These are phyloP conservation scores for Anser cygnoides DNA, from an alignment of 2,113 vertebrate species.

Conservation along the genomic window DNA sequence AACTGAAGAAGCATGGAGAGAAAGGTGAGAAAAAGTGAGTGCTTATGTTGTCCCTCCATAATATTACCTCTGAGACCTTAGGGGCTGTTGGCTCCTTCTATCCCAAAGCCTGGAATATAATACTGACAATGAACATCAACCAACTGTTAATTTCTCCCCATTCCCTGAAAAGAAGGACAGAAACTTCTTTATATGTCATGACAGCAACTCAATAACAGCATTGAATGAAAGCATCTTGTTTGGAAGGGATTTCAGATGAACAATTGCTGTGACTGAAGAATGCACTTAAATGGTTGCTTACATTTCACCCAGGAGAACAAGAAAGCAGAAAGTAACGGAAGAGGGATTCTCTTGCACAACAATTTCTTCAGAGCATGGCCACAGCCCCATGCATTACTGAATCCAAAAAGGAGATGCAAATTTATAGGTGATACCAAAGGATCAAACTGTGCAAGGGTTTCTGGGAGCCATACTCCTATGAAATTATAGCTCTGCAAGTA, in stretches of 20 bases:
- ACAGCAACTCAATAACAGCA: neutral
- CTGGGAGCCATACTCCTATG: neutral
- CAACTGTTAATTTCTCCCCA: neutral
- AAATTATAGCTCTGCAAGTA: neutral
- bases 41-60: accelerated
- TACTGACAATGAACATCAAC: neutral
- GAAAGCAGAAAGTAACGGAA: neutral
- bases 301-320: neutral
- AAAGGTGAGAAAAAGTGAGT: neutral
- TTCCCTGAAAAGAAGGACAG: neutral
- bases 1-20: neutral
- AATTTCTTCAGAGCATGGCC: neutral
- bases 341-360: neutral
- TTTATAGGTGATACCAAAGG: neutral
- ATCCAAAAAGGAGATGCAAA: neutral
- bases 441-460: neutral
- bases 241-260: neutral
- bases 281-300: accelerated
- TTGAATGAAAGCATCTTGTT: neutral
- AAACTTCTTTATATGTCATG: neutral
- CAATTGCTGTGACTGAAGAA: neutral
- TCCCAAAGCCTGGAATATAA: neutral
- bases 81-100: neutral
- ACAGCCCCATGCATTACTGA: neutral
- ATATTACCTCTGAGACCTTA: neutral